Conservation (phyloP, 1,140 invertebrate species). For the Patella vulgata region DNA sequence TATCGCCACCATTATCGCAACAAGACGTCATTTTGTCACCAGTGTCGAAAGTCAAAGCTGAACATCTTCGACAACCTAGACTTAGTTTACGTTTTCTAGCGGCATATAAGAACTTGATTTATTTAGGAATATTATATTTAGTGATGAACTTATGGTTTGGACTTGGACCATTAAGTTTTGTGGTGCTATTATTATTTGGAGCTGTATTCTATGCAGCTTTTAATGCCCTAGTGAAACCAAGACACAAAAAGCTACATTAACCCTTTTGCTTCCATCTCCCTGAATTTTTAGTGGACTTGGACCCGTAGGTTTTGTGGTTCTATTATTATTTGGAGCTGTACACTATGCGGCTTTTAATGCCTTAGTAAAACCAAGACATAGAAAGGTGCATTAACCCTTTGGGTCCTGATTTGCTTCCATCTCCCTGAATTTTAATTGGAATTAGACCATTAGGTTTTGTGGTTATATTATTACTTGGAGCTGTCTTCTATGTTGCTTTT, state of each 20-base stretch:
- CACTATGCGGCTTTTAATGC: constrained; percentile 34
- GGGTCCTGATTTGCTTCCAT: no score
- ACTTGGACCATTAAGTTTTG: constrained; percentile 40
- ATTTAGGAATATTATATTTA: constrained; percentile 46
- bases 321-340: constrained; percentile 28
- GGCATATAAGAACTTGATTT: constrained; percentile 72
- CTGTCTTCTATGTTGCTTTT: constrained; percentile 30
- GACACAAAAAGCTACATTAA: background rate
- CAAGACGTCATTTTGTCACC: constrained; percentile 69
- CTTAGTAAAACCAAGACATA: background rate
- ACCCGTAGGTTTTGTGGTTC: constrained; percentile 35
- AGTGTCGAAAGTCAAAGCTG: constrained; percentile 70
- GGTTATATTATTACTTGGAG: constrained; percentile 30
- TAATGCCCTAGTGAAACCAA: constrained; percentile 12
- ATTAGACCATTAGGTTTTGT: constrained; percentile 41
- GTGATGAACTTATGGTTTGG: constrained; percentile 37
- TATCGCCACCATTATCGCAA: constrained; percentile 71
- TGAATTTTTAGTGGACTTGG: no score
- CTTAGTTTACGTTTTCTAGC: constrained; percentile 77
- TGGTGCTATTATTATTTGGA: constrained; percentile 32
- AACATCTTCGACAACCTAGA: constrained; percentile 74
- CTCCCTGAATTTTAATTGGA: no score
- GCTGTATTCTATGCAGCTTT: constrained; percentile 30
- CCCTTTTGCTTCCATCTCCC: no score
- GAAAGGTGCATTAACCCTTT: no score